Evolutionary conservation across 1,140 invertebrate species (phyloP).

Genomic region (Euura lappo): DNA sequence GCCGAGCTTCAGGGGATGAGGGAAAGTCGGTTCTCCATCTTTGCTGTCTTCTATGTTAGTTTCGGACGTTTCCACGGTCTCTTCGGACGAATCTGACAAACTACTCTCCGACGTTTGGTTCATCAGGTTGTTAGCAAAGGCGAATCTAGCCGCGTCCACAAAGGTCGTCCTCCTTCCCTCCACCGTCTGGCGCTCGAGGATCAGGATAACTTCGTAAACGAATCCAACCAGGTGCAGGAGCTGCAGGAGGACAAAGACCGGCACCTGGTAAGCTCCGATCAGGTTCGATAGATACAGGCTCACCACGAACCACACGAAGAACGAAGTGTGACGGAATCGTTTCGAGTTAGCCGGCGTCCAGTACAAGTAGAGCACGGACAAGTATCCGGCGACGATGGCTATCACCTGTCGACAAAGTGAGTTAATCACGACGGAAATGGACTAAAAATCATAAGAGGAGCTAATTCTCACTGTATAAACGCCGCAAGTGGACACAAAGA

Average conservation of each 20-base stretch:
- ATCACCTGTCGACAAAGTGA: slow-evolving; percentile 55
- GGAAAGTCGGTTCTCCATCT: slow-evolving; percentile 15
- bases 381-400: slow-evolving; percentile 57
- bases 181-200: slow-evolving; percentile 49
- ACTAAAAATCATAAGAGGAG: background rate
- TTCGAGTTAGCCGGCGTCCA: slow-evolving; percentile 67
- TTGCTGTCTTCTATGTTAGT: slow-evolving; percentile 24
- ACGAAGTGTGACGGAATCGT: slow-evolving; percentile 65
- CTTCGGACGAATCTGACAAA: slow-evolving; percentile 31
- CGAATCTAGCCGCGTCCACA: slow-evolving; percentile 42
- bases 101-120: background rate
- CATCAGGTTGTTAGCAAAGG: slow-evolving; percentile 41
- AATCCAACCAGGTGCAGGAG: slow-evolving; percentile 62
- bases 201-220: slow-evolving; percentile 60
- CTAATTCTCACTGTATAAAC: slow-evolving; percentile 52
- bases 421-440: too few species aligned
- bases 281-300: slow-evolving; percentile 67
- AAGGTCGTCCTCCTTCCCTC: slow-evolving; percentile 50
- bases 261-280: slow-evolving; percentile 65
- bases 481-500: slow-evolving; percentile 58
- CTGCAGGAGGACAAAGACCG: slow-evolving; percentile 64
- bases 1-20: slow-evolving; percentile 19
- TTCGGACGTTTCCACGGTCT: slow-evolving; percentile 31
- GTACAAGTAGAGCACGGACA: slow-evolving; percentile 60
- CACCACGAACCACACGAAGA: slow-evolving; percentile 67